Percentiles rank a stretch among this genome's conserved stretches.
Conservation (phyloP, 2,888 invertebrate genomes). For the Pseudococcus viburni region DNA sequence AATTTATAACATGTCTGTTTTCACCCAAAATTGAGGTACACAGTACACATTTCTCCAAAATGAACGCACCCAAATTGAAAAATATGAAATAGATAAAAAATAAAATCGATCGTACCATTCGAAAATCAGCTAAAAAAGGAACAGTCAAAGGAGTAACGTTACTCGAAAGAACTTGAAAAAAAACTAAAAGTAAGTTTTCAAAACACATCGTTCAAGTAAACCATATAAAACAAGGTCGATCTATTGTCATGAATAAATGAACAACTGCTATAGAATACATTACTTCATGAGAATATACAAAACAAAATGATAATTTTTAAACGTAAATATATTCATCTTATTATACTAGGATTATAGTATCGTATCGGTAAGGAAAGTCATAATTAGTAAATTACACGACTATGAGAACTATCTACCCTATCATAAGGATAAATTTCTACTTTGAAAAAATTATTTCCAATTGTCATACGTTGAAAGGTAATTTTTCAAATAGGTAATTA, state of each 20-base stretch:
- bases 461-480: background rate
- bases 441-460: background rate
- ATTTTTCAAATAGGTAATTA: background rate
- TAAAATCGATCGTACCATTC: background rate
- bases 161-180: background rate
- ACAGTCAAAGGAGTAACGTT: background rate
- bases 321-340: constrained; percentile 17
- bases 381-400: constrained; percentile 1
- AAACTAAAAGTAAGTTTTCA: background rate
- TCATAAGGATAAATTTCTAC: background rate
- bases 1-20: no score
- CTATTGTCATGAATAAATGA: constrained; percentile 54
- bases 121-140: background rate
- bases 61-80: background rate
- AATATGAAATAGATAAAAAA: background rate
- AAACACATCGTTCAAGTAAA: background rate
- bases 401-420: background rate
- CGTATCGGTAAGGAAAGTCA: background rate
- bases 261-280: constrained; percentile 9
- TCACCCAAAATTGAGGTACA: no score
- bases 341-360: background rate
- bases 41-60: background rate
- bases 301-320: constrained; percentile 22
- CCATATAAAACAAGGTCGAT: constrained; percentile 37
- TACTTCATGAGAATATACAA: constrained; percentile 45